Conservation (phyloP, 2,113 vertebrate genomes). For the Halichoeres trimaculatus region DNA sequence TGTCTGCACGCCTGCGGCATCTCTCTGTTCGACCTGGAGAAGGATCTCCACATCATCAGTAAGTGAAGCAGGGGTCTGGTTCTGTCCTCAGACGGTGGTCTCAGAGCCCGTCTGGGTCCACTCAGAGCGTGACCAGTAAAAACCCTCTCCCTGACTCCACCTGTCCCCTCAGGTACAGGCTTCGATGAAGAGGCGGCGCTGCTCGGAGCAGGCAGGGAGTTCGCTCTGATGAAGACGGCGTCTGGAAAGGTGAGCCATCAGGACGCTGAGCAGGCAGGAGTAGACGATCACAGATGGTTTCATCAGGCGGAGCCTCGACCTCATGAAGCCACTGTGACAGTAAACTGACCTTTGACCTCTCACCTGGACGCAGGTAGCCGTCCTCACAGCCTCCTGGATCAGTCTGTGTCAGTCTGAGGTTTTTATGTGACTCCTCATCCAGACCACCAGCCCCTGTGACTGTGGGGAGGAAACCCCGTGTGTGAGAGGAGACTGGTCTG, state of each 20-base stretch:
- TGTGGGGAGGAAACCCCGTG: neutral
- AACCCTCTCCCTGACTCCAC: slow-evolving; percentile 36
- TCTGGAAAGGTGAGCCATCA: slow-evolving; percentile 91
- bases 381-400: too few species aligned
- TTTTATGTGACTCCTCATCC: too few species aligned
- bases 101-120: too few species aligned
- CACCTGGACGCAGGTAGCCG: too few species aligned
- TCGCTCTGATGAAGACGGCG: slow-evolving; percentile 98
- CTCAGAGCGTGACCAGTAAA: too few species aligned
- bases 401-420: too few species aligned
- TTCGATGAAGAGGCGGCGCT: slow-evolving; percentile 98
- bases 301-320: too few species aligned
- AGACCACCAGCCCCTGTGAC: neutral
- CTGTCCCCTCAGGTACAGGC: slow-evolving; percentile 88
- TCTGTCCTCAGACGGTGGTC: too few species aligned
- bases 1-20: slow-evolving; percentile 99
- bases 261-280: neutral
- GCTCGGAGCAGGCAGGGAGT: slow-evolving; percentile 97
- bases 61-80: slow-evolving; percentile 69
- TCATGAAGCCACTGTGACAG: too few species aligned
- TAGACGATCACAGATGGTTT: too few species aligned
- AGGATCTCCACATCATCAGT: slow-evolving; percentile 99
- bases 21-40: slow-evolving; percentile 97
- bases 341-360: too few species aligned
- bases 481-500: neutral